These are phyloP conservation scores for Montipora capricornis DNA, from an alignment of 64 coral and sea anemone species.

Conservation along the genomic window DNA sequence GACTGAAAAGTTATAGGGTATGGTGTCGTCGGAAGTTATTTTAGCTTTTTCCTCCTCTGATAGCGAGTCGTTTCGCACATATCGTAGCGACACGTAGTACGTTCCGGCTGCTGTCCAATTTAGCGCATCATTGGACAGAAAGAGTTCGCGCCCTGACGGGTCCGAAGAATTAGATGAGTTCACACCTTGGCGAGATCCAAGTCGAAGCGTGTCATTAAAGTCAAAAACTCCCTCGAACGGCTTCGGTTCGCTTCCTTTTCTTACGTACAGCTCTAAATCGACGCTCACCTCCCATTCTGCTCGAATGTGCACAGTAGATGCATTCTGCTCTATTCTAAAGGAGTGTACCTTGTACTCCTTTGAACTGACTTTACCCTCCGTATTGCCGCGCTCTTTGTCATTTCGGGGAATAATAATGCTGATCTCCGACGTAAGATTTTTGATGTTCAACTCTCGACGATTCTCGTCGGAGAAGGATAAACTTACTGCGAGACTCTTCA, in stretches of 20 bases:
- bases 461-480: neutral
- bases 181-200: neutral
- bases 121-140: slow-evolving; percentile 27
- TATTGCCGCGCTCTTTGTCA: neutral
- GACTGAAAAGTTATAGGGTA: slow-evolving; percentile 32
- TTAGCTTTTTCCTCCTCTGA: neutral
- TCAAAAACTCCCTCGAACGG: neutral
- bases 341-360: neutral
- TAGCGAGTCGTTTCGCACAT: neutral
- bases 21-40: neutral
- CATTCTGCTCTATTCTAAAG: neutral
- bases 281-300: neutral
- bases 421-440: neutral
- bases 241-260: slow-evolving; percentile 21
- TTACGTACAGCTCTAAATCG: neutral
- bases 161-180: neutral
- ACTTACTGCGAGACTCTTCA: neutral
- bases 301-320: neutral
- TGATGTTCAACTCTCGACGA: neutral
- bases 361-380: neutral
- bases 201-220: slow-evolving; percentile 24
- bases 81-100: neutral
- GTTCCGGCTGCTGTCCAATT: slow-evolving; percentile 51
- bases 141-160: neutral
- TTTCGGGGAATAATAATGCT: slow-evolving; percentile 12